Conservation (phyloP, 2,888 invertebrate species). For the Stenodema calcarata region DNA sequence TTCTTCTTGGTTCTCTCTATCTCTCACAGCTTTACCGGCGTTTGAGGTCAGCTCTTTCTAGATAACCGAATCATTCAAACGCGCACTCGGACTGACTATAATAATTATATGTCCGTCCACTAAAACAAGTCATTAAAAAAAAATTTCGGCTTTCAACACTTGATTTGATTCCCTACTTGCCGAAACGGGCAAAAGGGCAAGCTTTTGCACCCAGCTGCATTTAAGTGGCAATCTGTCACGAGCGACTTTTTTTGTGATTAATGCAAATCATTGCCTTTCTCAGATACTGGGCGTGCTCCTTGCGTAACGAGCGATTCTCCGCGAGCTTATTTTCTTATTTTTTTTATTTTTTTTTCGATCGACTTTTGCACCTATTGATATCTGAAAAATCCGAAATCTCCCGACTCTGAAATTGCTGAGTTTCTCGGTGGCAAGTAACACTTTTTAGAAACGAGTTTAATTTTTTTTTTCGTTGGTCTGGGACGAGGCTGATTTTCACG, state of each 20-base stretch:
- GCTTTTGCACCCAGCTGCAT: background rate
- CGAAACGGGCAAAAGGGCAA: background rate
- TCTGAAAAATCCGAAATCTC: background rate
- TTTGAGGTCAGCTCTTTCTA: too few relatives aligned
- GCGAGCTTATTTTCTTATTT: too few relatives aligned
- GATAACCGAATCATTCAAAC: too few relatives aligned
- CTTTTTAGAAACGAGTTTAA: background rate
- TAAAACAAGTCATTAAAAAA: background rate
- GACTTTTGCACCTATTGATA: background rate
- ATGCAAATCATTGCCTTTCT: constrained; percentile 3
- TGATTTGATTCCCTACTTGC: too few relatives aligned
- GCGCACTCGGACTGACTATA: background rate
- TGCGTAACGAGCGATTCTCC: background rate
- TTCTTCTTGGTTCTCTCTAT: too few relatives aligned
- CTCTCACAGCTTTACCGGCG: too few relatives aligned
- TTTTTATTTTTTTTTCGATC: background rate
- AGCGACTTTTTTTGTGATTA: background rate
- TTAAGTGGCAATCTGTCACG: constrained; percentile 5
- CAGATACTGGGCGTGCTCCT: background rate
- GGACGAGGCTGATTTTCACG: background rate
- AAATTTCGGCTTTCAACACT: background rate
- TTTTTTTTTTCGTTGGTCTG: background rate
- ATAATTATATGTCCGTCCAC: background rate
- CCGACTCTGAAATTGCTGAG: background rate
- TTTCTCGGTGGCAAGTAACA: background rate